Percentiles rank a stretch among this genome's conserved stretches.
Evolutionary conservation across 2,888 invertebrate species (phyloP).

Genomic region (Hybos culiciformis): DNA sequence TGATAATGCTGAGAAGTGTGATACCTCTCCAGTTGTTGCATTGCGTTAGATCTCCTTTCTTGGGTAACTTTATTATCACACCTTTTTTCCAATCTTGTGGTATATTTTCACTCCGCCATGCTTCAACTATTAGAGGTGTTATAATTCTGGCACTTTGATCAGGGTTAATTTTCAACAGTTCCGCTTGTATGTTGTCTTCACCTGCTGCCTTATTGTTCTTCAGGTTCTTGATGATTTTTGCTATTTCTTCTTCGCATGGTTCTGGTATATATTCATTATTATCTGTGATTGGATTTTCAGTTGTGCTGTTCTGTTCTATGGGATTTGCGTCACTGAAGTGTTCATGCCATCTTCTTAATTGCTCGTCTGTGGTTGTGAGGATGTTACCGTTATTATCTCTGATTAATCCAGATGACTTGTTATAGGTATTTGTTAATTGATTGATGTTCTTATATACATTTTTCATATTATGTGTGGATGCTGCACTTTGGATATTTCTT

Average conservation of each 20-base stretch:
- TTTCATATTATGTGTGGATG: background rate
- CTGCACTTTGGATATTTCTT: background rate
- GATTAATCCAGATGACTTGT: background rate
- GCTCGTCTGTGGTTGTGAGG: background rate
- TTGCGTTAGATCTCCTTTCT: constrained; percentile 4
- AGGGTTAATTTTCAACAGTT: background rate
- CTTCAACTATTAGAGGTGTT: background rate
- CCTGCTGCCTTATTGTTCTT: background rate
- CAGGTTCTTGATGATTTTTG: background rate
- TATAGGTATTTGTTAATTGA: background rate
- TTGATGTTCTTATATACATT: background rate
- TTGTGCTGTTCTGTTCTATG: background rate
- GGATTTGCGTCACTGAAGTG: background rate
- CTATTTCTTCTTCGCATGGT: background rate
- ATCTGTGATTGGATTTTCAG: background rate
- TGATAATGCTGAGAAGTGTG: constrained; percentile 2
- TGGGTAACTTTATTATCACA: constrained; percentile 1
- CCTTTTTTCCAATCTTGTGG: background rate
- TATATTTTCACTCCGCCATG: background rate
- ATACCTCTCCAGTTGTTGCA: constrained; percentile 4
- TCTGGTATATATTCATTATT: too few species aligned
- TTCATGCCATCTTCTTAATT: background rate
- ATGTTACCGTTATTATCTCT: background rate
- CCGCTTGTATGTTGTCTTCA: background rate
- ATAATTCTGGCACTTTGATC: background rate